Base-by-base conservation (phyloP, 2,113 vertebrate species). In the Epinephelus cyanopodus region DNA sequence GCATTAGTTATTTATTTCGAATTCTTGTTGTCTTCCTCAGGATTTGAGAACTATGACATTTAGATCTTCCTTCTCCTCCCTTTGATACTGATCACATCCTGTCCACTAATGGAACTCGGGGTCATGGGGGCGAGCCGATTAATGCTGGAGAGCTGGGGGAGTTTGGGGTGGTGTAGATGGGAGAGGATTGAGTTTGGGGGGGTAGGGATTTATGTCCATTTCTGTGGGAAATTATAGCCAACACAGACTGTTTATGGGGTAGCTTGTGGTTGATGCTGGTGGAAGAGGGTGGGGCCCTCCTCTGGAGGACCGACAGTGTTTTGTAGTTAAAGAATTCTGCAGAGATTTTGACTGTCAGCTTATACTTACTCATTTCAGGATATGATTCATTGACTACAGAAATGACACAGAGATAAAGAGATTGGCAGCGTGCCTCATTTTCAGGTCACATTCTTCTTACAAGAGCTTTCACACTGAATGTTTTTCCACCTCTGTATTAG, bases 71-170 rank as follows among this genome's bases (percentile, higher is more conserved):
- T 18, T 5, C 7, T 60, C 64, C 21, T 27, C n/a, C 8, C 18
- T 74, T 72, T 65, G 45, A 37, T 33, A 39, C 9, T 48, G 47
- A 71, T 69, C 27, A 63, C 39, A 54, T 53, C 47, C 33, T 60
- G n/a, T 50, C 33, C 6, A 7, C 33, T 37, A 37, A 70, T 78
- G 37, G 63, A 47, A 63, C 29, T 68, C 0, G 0, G 37, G 62
- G 74, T 80, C 77, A 83, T 19, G 25, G 71, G 87, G 87, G 47
- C 81, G 87, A 83, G 50, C 29, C n/a, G 85, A 77, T 84, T 90
- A 93, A 69, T 37, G 53, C 68, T 56, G 8, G 12, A 33, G 56
- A 14, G 64, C 3, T 19, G 60, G 6, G 50, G 14, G 62, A 61
- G 47, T 53, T 17, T 23, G 18, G 39, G 56, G 21, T 60, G 50